Base-by-base conservation (phyloP, 2,888 invertebrate species). In the Petrolisthes cinctipes region DNA sequence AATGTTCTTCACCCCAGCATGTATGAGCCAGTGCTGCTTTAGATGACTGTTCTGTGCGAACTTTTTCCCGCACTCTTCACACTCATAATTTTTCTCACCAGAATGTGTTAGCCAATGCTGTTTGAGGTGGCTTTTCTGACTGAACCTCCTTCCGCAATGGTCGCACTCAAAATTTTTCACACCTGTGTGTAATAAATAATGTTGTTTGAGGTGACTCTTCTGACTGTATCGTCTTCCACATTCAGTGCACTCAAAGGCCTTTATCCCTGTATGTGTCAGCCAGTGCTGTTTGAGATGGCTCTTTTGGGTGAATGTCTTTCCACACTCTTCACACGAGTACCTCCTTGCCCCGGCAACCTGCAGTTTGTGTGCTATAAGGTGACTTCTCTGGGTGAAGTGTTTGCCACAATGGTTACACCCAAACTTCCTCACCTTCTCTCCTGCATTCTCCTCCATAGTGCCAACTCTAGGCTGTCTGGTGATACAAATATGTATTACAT, bases 201-300 rank as follows among this genome's bases (percentile, higher is more conserved):
- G 78, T 7, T 53, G 56, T 23, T 78, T 78, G 78, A 78, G 78
- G 54, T 78, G 54, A n/a, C 54, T n/a, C 56, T 78, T 78, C 54
- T 54, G 53, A 54, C n/a, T 78, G 78, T 54, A 78, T 17, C 56
- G 56, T 23, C 56, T 54, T 6, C 78, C 78, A 23, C 78, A 78
- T 54, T 78, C 78, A 4, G n/a, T 61, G 23, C 81, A 81, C 66
- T 81, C 66, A 23, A 57, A 37, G 23, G 23, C 37, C 81, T 81
- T 81, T 56, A 57, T 61, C 2, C 83, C 75, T 0, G 57, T 14
- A 54, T 83, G 83, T 23, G 61, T 73, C 56, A 73, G 83, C 37
- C 20, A n/a, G 61, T 85, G 85, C 2, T 20, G n/a, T 51, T 80
- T 85, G 54, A 85, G 68, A 53, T 81, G 71, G 23, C 80, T 75